Base-by-base conservation (phyloP, 2,113 vertebrate genomes). In the Ictalurus punctatus region DNA sequence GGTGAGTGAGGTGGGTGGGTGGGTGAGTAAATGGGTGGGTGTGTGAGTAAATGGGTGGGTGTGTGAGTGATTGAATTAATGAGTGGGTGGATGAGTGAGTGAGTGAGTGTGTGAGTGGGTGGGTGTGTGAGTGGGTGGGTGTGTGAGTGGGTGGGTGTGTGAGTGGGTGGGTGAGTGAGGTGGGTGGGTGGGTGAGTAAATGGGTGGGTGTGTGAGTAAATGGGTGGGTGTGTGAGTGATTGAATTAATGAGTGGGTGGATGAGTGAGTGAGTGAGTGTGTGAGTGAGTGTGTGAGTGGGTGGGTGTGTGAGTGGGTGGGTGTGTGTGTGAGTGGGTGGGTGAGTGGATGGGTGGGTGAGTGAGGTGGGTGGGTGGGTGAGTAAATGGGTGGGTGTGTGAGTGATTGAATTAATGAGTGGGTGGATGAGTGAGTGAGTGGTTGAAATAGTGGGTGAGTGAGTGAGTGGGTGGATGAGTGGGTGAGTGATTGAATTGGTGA, bases 1-100 rank as follows among this genome's bases (percentile, higher is more conserved):
- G 90, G 74, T 81, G 87, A 90, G 92, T 89, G 93, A 87, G 89
- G 81, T 58, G 87, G 48, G 71, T 79, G 87, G 89, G 92, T 89
- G 93, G 88, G 89, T 88, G 90, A 88, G 63, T 85, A n/a, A 87
- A 90, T 87, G 90, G 90, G 81, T 61, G 87, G 48, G 40, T 40
- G 40, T 0, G 40, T 3, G 40, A 91, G 74, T 81, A 87, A 89
- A 92, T 89, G 93, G 87, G 89, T 88, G 90, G 88, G 89, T 88
- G 90, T 88, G 63, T 85, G 37, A 30, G 80, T 80, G 89, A 87
- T 40, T 34, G 34, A 34, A 34, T 34, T 34, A 34, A 54, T 73
- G 40, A 87, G 90, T 87, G 90, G 90, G 81, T 61, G 90, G 90
- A 76, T 61, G 87, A 48, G 40, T 40, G 40, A 4, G 34, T 34